Evolutionary conservation across 2,113 vertebrate species (phyloP).

Genomic region (Odocoileus hemionus): DNA sequence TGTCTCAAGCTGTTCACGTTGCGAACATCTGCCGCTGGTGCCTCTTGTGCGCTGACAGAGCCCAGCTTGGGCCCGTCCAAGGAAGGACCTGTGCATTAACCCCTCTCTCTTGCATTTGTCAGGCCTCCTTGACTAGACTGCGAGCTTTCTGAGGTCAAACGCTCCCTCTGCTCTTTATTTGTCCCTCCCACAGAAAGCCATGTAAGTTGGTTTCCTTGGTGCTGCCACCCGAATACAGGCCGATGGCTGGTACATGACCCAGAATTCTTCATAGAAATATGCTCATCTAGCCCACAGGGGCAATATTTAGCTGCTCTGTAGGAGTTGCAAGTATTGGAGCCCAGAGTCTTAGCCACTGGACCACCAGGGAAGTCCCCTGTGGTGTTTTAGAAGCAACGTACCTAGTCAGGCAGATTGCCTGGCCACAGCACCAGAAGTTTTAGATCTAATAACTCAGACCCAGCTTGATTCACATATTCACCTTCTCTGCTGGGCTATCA

Average conservation of each 20-base stretch:
- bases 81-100: too few species aligned
- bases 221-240: accelerated
- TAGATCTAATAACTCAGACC: neutral
- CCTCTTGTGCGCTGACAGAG: neutral
- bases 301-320: neutral
- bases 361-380: neutral
- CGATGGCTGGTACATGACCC: too few species aligned
- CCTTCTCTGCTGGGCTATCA: accelerated
- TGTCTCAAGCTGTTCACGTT: neutral
- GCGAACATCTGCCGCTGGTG: neutral
- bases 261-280: neutral
- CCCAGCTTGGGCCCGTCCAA: neutral
- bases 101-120: neutral
- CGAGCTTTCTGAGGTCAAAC: neutral
- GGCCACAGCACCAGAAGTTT: neutral
- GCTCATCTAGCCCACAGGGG: neutral
- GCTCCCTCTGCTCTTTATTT: neutral
- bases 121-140: neutral
- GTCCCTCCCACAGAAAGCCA: too few species aligned
- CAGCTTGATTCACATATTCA: neutral
- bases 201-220: neutral
- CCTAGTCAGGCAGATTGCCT: neutral
- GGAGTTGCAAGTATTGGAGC: neutral
- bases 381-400: neutral
- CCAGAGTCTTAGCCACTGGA: neutral